Conservation (phyloP, 1,140 invertebrate species). For the Caenorhabditis latens region DNA sequence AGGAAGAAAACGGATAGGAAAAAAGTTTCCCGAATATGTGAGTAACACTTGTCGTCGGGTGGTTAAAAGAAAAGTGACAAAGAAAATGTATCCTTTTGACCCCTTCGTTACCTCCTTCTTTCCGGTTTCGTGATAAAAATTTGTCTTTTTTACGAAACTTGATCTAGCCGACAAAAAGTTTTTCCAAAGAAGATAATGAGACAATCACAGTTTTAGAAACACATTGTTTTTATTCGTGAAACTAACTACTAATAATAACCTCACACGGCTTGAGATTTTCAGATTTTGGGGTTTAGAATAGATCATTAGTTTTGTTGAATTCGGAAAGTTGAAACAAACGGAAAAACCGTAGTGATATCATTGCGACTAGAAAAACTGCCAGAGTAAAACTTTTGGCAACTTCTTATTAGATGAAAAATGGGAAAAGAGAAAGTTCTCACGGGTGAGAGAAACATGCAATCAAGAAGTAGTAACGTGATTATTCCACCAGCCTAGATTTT, state of each 20-base stretch:
- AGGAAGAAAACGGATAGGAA: slow-evolving; percentile 36
- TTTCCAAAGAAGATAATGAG: not conserved
- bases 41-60: slow-evolving; percentile 26
- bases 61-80: not conserved
- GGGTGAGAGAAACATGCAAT: not conserved
- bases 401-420: not conserved
- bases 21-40: slow-evolving; percentile 47
- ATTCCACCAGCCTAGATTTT: not conserved
- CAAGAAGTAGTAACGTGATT: slow-evolving; percentile 11
- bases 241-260: too few species aligned
- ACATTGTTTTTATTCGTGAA: not conserved
- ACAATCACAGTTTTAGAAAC: not conserved
- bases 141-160: not conserved
- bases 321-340: too few species aligned
- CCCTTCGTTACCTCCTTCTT: not conserved
- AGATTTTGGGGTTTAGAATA: too few species aligned
- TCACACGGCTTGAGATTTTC: too few species aligned
- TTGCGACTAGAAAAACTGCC: too few species aligned
- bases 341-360: too few species aligned
- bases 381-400: not conserved
- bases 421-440: slow-evolving; percentile 1
- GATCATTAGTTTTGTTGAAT: too few species aligned
- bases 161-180: not conserved
- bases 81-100: not conserved
- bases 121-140: slow-evolving; percentile 6